Conservation (phyloP, 1,140 invertebrate genomes). For the Stenopsyche tienmushanensis region DNA sequence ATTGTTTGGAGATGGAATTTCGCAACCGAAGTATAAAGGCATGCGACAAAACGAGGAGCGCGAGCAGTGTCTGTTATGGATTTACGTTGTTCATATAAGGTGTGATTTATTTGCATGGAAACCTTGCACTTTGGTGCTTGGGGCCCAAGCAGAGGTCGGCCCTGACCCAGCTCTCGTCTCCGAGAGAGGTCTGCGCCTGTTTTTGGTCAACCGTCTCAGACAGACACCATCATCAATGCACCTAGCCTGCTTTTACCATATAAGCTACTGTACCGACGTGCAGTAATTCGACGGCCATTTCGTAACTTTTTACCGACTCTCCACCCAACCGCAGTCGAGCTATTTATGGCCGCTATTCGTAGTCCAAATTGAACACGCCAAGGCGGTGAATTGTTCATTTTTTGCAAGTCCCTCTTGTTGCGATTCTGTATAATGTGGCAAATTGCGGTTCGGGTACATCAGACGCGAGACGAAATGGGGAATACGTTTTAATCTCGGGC, state of each 20-base stretch:
- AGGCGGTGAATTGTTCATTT: no score
- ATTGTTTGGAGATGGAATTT: no score
- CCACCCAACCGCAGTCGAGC: not conserved
- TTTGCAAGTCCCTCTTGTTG: no score
- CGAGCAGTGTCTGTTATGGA: no score
- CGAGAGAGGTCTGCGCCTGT: not conserved
- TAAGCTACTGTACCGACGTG: constrained; percentile 2
- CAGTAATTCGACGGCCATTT: constrained; percentile 2
- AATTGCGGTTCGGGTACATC: no score
- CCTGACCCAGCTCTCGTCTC: constrained; percentile 19
- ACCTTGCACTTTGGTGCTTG: constrained; percentile 15
- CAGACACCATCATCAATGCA: not conserved
- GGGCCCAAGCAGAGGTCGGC: not conserved
- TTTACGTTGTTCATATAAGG: no score
- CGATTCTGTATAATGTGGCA: no score
- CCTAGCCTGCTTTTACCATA: constrained; percentile 12
- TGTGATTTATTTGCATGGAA: no score
- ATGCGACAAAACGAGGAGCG: no score
- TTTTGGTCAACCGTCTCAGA: constrained; percentile 24
- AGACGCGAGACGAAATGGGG: no score
- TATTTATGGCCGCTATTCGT: constrained; percentile 8
- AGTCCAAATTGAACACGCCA: not conserved
- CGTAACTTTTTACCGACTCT: not conserved
- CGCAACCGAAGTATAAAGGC: no score
- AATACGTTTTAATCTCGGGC: no score